phyloP scores from a whole-genome alignment of 2,888 invertebrate species.

The Petrolisthes manimaculis region DNA sequence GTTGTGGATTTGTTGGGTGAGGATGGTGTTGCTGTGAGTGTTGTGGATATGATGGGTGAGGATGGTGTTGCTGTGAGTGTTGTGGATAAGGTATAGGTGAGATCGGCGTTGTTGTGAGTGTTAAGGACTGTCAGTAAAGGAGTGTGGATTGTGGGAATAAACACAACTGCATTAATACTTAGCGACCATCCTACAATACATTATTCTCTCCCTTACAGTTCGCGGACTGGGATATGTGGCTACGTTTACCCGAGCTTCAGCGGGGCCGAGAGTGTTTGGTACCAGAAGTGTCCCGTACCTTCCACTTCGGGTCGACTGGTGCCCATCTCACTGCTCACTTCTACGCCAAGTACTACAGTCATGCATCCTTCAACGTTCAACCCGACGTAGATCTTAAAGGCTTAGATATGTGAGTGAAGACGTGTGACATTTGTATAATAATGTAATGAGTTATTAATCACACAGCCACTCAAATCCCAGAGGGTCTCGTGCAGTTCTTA shows the following conservation, averaged over 20 bases:
- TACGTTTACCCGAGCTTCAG: constrained; percentile 39
- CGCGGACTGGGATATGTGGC: constrained; percentile 65
- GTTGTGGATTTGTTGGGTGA: too few species aligned
- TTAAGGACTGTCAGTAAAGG: too few species aligned
- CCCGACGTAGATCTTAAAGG: constrained; percentile 28
- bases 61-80: too few species aligned
- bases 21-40: too few species aligned
- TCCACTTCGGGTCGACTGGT: constrained; percentile 58
- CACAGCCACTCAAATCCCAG: too few species aligned
- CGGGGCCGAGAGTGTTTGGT: constrained; percentile 57
- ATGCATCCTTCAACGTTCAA: constrained; percentile 34
- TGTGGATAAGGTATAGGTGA: too few species aligned
- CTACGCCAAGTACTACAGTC: constrained; percentile 45
- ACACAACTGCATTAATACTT: neutral
- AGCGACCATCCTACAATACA: neutral
- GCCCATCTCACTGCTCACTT: constrained; percentile 57
- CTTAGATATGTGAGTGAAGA: constrained; percentile 39
- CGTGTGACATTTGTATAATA: too few species aligned
- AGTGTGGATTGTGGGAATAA: neutral
- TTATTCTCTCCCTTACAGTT: constrained; percentile 14
- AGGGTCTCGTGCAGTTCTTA: too few species aligned
- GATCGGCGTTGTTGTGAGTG: neutral
- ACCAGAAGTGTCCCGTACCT: constrained; percentile 62
- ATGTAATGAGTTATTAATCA: too few species aligned
- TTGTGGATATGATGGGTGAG: too few species aligned